These are phyloP conservation scores for Eulithis prunata DNA, from an alignment of 2,888 invertebrate species.

Conservation along the genomic window DNA sequence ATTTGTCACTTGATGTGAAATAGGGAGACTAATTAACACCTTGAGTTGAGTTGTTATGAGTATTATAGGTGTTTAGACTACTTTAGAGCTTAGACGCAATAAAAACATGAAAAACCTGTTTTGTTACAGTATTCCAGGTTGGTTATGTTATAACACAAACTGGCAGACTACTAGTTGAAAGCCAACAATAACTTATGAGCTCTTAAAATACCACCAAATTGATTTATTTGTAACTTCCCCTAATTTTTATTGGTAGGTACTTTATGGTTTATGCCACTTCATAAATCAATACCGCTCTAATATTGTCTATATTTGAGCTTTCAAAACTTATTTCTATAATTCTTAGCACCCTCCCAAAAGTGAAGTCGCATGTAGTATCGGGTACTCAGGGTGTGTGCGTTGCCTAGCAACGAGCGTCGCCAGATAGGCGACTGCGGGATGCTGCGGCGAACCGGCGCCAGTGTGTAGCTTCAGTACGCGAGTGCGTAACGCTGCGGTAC, in stretches of 20 bases:
- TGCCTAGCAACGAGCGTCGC: conserved; percentile 78
- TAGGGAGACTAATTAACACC: background rate
- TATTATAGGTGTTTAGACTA: background rate
- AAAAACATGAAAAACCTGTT: too few relatives aligned
- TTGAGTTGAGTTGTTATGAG: too few relatives aligned
- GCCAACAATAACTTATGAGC: background rate
- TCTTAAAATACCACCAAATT: conserved; percentile 4
- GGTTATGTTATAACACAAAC: background rate
- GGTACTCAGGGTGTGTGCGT: conserved; percentile 50
- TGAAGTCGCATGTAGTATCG: conserved; percentile 26
- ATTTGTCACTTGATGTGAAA: conserved; percentile 22
- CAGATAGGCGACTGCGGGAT: conserved; percentile 70
- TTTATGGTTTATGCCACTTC: conserved; percentile 18
- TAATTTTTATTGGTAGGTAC: conserved; percentile 3
- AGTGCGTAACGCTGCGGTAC: conserved; percentile 50
- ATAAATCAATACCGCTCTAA: conserved; percentile 27
- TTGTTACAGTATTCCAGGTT: background rate
- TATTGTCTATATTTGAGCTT: conserved; percentile 14
- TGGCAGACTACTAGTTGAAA: background rate
- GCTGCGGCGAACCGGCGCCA: conserved; percentile 69
- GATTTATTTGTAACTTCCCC: conserved; percentile 13
- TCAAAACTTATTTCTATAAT: conserved; percentile 29
- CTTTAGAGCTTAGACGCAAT: too few relatives aligned
- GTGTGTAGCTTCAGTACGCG: conserved; percentile 64
- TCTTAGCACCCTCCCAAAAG: conserved; percentile 28